Conservation (phyloP, 2,888 invertebrate genomes). For the Scaptomyza tumidula region DNA sequence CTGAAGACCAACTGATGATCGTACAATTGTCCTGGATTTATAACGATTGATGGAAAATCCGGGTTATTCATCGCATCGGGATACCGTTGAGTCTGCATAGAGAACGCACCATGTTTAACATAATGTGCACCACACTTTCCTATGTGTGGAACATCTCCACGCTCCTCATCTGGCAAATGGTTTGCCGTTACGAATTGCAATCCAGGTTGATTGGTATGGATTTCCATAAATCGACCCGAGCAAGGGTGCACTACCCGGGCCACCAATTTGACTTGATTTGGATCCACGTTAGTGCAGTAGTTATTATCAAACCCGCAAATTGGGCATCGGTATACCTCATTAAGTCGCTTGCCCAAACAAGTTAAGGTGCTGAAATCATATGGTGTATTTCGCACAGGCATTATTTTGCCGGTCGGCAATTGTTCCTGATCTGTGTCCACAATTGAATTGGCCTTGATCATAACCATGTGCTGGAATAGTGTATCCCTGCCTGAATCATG, state of each 20-base stretch:
- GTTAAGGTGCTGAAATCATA: constrained; percentile 90
- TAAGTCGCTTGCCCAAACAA: constrained; percentile 88
- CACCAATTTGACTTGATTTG: constrained; percentile 85
- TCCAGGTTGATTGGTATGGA: constrained; percentile 94
- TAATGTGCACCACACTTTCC: constrained; percentile 91
- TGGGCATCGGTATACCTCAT: constrained; percentile 87
- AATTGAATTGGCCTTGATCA: constrained; percentile 91
- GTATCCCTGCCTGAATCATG: constrained; percentile 87
- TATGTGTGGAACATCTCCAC: constrained; percentile 85
- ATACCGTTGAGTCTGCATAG: constrained; percentile 95
- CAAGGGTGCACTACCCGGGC: constrained; percentile 89
- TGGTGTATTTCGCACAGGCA: constrained; percentile 88
- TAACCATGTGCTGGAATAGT: constrained; percentile 89
- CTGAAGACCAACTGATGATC: constrained; percentile 85
- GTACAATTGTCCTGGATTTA: constrained; percentile 91
- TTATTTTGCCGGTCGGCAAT: constrained; percentile 90
- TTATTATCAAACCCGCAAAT: constrained; percentile 64
- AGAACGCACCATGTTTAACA: constrained; percentile 91
- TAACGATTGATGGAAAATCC: constrained; percentile 90
- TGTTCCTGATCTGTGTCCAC: constrained; percentile 89
- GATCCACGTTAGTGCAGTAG: constrained; percentile 56
- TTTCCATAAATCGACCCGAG: constrained; percentile 91
- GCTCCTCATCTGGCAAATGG: constrained; percentile 87
- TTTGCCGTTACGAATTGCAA: constrained; percentile 95
- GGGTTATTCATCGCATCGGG: constrained; percentile 94